These are phyloP conservation scores for Synergus japonicus DNA, from an alignment of 2,888 invertebrate genomes.

Conservation along the genomic window DNA sequence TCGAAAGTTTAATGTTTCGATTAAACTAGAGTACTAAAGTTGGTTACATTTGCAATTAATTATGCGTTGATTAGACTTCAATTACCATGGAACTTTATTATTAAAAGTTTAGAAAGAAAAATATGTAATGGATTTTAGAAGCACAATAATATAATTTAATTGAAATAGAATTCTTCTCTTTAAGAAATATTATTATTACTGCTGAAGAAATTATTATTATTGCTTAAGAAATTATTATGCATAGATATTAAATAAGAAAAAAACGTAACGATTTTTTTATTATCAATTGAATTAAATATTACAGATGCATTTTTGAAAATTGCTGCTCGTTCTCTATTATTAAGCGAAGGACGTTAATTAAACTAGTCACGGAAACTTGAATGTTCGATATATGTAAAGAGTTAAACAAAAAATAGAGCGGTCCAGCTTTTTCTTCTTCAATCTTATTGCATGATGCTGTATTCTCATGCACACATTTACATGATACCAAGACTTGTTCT, in stretches of 20 bases:
- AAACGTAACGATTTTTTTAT: constrained; percentile 4
- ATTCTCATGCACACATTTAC: background rate
- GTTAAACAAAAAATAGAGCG: background rate
- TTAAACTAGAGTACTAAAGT: background rate
- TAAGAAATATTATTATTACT: too few species aligned
- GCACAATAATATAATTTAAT: background rate
- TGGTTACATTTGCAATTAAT: background rate
- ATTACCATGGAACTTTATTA: background rate
- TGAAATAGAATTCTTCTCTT: too few species aligned
- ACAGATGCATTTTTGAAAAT: background rate
- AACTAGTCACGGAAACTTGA: background rate
- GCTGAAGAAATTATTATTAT: too few species aligned
- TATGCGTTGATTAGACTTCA: background rate
- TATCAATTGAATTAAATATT: constrained; percentile 35
- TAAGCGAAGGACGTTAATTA: background rate
- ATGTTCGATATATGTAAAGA: background rate
- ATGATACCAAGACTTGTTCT: background rate
- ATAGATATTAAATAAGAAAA: background rate
- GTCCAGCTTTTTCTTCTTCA: background rate
- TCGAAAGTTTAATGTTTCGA: background rate
- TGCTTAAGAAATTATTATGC: too few species aligned
- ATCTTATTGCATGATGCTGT: background rate
- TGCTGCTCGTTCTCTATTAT: background rate
- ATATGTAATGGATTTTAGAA: background rate
- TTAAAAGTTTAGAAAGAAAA: background rate